Percentiles rank a stretch among this genome's conserved stretches.
phyloP scores from a whole-genome alignment of 2,113 vertebrate genomes.

The Proterorhinus semilunaris region DNA sequence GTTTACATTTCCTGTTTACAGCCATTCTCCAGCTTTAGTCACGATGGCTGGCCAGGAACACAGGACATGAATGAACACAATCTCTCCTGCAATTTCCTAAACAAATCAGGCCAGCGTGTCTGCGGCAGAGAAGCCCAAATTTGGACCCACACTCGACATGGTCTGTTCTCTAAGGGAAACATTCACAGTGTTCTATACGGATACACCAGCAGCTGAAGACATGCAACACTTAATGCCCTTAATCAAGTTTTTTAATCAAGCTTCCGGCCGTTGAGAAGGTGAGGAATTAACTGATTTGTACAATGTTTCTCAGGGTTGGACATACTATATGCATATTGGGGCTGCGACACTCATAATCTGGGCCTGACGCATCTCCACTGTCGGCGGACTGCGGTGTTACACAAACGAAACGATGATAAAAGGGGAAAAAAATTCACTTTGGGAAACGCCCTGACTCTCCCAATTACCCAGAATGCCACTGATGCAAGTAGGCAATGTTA shows the following conservation, averaged over 20 bases:
- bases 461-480: no score
- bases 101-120: slow-evolving; percentile 62
- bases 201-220: slow-evolving; percentile 50
- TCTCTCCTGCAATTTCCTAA: slow-evolving; percentile 64
- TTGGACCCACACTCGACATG: slow-evolving; percentile 68
- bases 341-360: background rate
- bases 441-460: no score
- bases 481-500: no score
- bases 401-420: no score
- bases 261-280: no score
- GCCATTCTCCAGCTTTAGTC: slow-evolving; percentile 65
- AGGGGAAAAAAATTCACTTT: no score
- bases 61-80: slow-evolving; percentile 64
- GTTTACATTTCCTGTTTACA: slow-evolving; percentile 49
- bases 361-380: no score
- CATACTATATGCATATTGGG: no score
- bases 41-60: slow-evolving; percentile 42
- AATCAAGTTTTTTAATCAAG: no score
- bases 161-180: slow-evolving; percentile 74
- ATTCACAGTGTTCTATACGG: slow-evolving; percentile 63
- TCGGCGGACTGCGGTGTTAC: no score
- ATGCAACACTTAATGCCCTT: slow-evolving; percentile 47
- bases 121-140: slow-evolving; percentile 61
- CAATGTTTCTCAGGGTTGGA: no score
- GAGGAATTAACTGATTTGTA: no score